Percentiles rank a stretch among this genome's conserved stretches.
These are phyloP conservation scores for Drosophila longiperda DNA, from an alignment of 2,888 invertebrate species.

Conservation along the genomic window DNA sequence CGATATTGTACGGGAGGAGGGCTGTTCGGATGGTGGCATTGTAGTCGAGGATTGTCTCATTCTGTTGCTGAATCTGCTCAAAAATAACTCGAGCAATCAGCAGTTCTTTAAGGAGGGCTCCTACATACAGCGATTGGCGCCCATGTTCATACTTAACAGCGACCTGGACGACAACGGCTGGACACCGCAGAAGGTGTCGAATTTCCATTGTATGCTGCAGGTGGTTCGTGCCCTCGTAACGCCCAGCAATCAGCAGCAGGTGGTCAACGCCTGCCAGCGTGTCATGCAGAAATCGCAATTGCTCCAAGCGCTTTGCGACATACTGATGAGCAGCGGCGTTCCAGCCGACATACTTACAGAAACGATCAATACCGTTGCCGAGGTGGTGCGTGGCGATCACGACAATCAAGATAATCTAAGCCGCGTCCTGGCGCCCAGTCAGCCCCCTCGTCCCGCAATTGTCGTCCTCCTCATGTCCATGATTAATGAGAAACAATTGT, in stretches of 20 bases:
- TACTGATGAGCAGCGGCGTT: slow-evolving; percentile 97
- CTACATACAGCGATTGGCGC: slow-evolving; percentile 95
- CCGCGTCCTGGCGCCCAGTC: slow-evolving; percentile 95
- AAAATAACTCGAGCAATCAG: slow-evolving; percentile 98
- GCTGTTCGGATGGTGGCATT: slow-evolving; percentile 97
- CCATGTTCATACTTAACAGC: slow-evolving; percentile 91
- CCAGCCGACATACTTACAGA: slow-evolving; percentile 98
- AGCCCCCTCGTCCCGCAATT: slow-evolving; percentile 96
- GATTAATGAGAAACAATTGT: slow-evolving; percentile 99
- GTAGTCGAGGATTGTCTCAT: slow-evolving; percentile 99
- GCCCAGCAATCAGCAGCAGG: slow-evolving; percentile 95
- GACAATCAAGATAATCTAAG: slow-evolving; percentile 97
- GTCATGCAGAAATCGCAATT: slow-evolving; percentile 94
- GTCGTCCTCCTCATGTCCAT: slow-evolving; percentile 98
- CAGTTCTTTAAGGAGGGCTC: slow-evolving; percentile 99
- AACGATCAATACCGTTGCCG: slow-evolving; percentile 97
- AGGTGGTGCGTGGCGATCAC: slow-evolving; percentile 94
- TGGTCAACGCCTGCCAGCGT: slow-evolving; percentile 93
- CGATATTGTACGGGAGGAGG: slow-evolving; percentile 96
- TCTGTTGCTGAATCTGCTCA: slow-evolving; percentile 95
- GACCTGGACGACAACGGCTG: slow-evolving; percentile 91
- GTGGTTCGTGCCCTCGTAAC: slow-evolving; percentile 96
- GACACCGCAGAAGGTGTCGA: slow-evolving; percentile 97
- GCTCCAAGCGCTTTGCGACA: slow-evolving; percentile 92
- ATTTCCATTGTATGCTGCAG: slow-evolving; percentile 96